phyloP scores from a whole-genome alignment of 2,888 invertebrate genomes.

The Drosophila tanythrix region DNA sequence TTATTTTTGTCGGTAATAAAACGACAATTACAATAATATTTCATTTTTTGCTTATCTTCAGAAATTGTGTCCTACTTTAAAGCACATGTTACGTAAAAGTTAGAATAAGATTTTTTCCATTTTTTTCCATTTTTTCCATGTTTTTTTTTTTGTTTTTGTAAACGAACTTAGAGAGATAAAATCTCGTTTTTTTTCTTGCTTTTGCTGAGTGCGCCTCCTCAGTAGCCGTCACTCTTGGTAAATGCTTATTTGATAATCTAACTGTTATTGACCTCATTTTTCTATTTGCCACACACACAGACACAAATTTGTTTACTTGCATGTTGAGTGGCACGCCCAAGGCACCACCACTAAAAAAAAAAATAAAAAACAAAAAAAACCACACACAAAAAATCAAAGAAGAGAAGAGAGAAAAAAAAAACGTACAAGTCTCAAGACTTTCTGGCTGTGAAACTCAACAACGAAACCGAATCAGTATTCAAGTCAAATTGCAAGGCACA shows the following conservation, averaged over 20 bases:
- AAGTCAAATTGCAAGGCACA: conserved; percentile 18
- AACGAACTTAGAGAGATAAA: background rate
- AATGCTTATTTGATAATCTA: conserved; percentile 81
- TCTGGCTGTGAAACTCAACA: conserved; percentile 1
- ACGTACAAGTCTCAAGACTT: conserved; percentile 13
- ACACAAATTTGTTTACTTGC: conserved; percentile 61
- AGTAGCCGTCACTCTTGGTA: conserved; percentile 35
- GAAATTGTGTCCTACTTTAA: background rate
- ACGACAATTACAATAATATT: background rate
- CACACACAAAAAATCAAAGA: background rate
- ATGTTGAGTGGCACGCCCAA: conserved; percentile 18
- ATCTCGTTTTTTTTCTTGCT: background rate
- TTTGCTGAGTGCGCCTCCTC: background rate
- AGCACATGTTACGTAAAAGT: background rate
- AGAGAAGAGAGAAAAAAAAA: background rate
- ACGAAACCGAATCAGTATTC: conserved; percentile 36
- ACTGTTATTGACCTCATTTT: conserved; percentile 80
- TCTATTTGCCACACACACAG: conserved; percentile 50
- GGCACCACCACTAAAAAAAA: background rate
- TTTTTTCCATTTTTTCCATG: background rate
- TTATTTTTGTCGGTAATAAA: background rate
- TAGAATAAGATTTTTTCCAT: background rate
- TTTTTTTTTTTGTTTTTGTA: background rate
- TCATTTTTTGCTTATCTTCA: background rate
- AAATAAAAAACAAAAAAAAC: background rate